These are phyloP conservation scores for Drosophila paranaensis DNA, from an alignment of 2,888 invertebrate species.

Conservation along the genomic window DNA sequence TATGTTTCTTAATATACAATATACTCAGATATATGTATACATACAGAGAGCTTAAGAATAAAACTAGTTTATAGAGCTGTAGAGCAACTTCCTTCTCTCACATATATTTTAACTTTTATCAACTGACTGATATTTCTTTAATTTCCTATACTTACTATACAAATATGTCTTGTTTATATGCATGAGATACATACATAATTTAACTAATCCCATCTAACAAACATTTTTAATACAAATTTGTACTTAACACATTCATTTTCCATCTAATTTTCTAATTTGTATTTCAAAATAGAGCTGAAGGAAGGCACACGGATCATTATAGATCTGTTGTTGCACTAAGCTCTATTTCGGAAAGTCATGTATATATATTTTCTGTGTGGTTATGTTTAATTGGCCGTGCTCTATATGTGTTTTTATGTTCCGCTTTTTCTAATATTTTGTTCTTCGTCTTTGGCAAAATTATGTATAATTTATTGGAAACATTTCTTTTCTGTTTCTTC, in stretches of 20 bases:
- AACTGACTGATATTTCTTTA: too few species aligned
- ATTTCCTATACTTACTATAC: neutral
- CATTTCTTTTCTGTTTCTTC: conserved; percentile 65
- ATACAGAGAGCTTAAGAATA: neutral
- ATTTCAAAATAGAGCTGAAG: neutral
- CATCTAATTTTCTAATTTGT: neutral
- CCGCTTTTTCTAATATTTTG: conserved; percentile 21
- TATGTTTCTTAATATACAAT: neutral
- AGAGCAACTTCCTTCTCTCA: neutral
- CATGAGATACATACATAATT: neutral
- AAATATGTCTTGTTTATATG: neutral
- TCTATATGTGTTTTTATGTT: conserved; percentile 18
- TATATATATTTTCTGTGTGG: neutral
- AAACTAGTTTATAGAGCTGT: neutral
- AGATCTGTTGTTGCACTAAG: neutral
- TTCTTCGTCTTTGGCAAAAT: conserved; percentile 36
- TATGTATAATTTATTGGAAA: conserved; percentile 53
- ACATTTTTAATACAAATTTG: neutral
- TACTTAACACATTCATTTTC: neutral
- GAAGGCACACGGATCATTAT: neutral
- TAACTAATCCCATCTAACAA: neutral
- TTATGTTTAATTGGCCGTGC: conserved; percentile 17
- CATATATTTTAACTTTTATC: neutral
- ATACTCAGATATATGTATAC: neutral
- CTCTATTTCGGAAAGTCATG: neutral